Evolutionary conservation across 2,797 vertebrate species (phyloP).

Genomic region (Telmatherina bonti): DNA sequence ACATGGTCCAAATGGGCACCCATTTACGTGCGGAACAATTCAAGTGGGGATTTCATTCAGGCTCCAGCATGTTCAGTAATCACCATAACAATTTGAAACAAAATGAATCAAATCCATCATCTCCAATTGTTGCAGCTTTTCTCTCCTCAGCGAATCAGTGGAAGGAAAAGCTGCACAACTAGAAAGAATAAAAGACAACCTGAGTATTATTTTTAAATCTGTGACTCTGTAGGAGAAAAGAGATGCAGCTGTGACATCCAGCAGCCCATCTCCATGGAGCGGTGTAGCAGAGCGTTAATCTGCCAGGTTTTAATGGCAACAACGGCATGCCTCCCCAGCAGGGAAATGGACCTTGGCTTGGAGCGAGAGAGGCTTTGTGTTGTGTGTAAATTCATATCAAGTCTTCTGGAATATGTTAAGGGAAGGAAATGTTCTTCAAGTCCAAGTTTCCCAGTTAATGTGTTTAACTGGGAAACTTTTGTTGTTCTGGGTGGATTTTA

Average conservation of each 20-base stretch:
- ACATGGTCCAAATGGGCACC: conserved; percentile 38
- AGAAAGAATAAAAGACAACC: conserved; percentile 12
- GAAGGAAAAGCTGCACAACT: conserved; percentile 4
- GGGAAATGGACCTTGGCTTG: conserved; percentile 43
- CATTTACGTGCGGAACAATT: conserved; percentile 35
- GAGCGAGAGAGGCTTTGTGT: conserved; percentile 26
- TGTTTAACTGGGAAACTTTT: too few species aligned
- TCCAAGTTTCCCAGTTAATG: too few species aligned
- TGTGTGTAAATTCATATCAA: conserved; percentile 4
- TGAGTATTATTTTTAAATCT: not conserved
- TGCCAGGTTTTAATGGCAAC: conserved; percentile 66
- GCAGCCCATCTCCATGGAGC: conserved; percentile 39
- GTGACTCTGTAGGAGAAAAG: conserved; percentile 20
- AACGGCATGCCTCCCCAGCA: conserved; percentile 48
- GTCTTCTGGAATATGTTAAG: conserved; percentile 1
- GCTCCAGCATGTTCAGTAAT: conserved; percentile 28
- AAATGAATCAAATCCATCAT: conserved; percentile 46
- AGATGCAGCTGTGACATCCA: conserved; percentile 45
- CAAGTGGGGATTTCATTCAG: conserved; percentile 31
- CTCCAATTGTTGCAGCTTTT: conserved; percentile 12
- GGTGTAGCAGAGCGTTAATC: conserved; percentile 57
- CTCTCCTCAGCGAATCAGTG: conserved; percentile 10
- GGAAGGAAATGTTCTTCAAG: not conserved
- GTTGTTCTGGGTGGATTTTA: too few species aligned
- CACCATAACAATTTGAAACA: conserved; percentile 43